Evolutionary conservation across 2,113 vertebrate species (phyloP).

Genomic region (Hiodon alosoides): DNA sequence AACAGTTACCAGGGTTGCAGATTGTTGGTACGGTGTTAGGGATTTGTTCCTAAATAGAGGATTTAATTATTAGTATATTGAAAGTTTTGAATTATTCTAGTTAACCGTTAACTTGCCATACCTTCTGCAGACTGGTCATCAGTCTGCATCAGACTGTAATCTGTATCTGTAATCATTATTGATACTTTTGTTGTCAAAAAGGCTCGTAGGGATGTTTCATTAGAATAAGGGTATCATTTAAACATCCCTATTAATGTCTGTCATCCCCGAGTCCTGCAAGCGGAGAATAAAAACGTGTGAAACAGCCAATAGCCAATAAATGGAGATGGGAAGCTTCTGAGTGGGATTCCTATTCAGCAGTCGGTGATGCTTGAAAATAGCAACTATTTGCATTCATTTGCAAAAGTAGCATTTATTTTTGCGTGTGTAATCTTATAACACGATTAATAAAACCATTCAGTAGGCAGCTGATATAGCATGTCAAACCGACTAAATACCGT

Average conservation of each 20-base stretch:
- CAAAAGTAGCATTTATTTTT: constrained; percentile 11
- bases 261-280: constrained; percentile 9
- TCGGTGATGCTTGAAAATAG: constrained; percentile 7
- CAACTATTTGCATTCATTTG: constrained; percentile 20
- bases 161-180: neutral
- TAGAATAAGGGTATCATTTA: constrained; percentile 1
- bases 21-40: constrained; percentile 32
- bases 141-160: too few species aligned
- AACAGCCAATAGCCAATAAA: neutral
- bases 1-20: constrained; percentile 36
- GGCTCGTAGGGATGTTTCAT: neutral
- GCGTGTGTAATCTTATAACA: neutral
- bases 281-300: constrained; percentile 1
- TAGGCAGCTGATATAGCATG: neutral
- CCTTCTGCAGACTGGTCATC: too few species aligned
- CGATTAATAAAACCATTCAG: constrained; percentile 6
- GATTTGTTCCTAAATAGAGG: neutral
- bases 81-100: neutral
- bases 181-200: neutral
- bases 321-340: neutral
- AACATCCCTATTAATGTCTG: neutral
- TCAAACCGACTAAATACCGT: neutral
- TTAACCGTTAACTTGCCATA: too few species aligned
- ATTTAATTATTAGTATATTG: neutral
- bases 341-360: constrained; percentile 10